phyloP scores from a whole-genome alignment of 2,113 vertebrate species.

The Sebastes fasciatus region DNA sequence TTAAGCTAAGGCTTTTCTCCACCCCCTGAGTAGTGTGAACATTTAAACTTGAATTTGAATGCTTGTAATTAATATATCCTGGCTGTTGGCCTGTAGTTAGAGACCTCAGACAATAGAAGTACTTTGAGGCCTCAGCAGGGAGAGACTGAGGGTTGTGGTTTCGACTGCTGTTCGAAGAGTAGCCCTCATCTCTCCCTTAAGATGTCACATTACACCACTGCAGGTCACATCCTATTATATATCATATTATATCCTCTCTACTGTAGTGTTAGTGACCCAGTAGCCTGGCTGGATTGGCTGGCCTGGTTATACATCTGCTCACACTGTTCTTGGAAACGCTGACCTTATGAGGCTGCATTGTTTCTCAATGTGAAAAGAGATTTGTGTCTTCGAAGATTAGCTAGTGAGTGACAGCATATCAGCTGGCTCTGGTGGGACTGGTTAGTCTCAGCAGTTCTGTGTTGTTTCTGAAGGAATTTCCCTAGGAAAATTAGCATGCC shows the following conservation, averaged over 20 bases:
- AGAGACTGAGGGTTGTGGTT: conserved; percentile 9
- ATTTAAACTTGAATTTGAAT: not conserved
- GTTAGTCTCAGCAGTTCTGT: not conserved
- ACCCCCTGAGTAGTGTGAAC: not conserved
- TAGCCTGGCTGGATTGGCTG: conserved; percentile 3
- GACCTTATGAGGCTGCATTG: conserved; percentile 21
- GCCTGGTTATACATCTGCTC: conserved; percentile 18
- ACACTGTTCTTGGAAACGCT: conserved; percentile 8
- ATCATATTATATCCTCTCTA: not conserved
- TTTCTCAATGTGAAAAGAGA: conserved; percentile 17
- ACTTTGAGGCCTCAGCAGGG: conserved; percentile 8
- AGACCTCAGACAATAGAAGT: conserved; percentile 6
- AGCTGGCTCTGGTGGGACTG: conserved; percentile 2
- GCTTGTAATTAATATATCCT: not conserved
- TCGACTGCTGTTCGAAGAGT: not conserved
- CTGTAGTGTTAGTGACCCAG: conserved; percentile 31
- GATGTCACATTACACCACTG: conserved; percentile 22
- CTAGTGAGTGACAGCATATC: not conserved
- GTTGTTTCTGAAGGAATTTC: conserved; percentile 2
- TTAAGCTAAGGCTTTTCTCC: not conserved
- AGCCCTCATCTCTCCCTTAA: not conserved
- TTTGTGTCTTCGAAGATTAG: conserved; percentile 6
- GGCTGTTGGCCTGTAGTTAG: not conserved
- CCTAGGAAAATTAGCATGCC: not conserved
- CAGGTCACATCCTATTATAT: conserved; percentile 11